Evolutionary conservation across 2,113 vertebrate genomes (phyloP), one percentile per base, ranked within the genome.

Genomic region (Hiodon alosoides): DNA sequence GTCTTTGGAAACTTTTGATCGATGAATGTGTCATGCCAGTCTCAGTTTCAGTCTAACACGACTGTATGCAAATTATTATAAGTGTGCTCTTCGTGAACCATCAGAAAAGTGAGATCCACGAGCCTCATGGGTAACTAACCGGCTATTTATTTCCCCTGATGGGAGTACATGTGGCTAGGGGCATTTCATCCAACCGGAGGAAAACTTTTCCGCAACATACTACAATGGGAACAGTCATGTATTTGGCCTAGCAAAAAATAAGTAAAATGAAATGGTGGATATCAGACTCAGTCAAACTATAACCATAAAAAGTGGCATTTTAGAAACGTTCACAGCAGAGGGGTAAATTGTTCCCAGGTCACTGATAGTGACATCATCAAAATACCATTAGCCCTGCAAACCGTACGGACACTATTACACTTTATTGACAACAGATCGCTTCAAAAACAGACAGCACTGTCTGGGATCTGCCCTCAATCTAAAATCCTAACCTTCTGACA

Each of bases 291-390:
- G 82, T 78, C 79, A 81, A 78, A 77, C 81, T 72, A 80, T 88
- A 88, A 89, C 87, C 88, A 87, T 81, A 80, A 80, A 31, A 76
- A 88, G 87, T 92, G 90, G 86, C 90, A 92, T 92, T 91, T 92
- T 88, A 84, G 84, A 83, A 81, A 86, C 83, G 84, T 83, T 82
- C 83, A 77, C 82, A 85, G 84, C 83, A 87, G 83, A 78, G 83
- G 83, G 88, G 90, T 91, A 88, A 90, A 88, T 90, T 84, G 79
- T 81, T 86, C 84, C 78, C 90, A 91, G 91, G 91, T 92, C 91
- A 92, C 85, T 90, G 90, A 89, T 85, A 91, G 87, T 90, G 88
- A 91, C 89, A 90, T 91, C 88, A 91, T 91, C 89, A 91, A 87
- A 89, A 86, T 80, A 84, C 88, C 85, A 87, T 90, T 91, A 90